phyloP scores from a whole-genome alignment of 2,113 vertebrate species.

The Leucopsar rothschildi region DNA sequence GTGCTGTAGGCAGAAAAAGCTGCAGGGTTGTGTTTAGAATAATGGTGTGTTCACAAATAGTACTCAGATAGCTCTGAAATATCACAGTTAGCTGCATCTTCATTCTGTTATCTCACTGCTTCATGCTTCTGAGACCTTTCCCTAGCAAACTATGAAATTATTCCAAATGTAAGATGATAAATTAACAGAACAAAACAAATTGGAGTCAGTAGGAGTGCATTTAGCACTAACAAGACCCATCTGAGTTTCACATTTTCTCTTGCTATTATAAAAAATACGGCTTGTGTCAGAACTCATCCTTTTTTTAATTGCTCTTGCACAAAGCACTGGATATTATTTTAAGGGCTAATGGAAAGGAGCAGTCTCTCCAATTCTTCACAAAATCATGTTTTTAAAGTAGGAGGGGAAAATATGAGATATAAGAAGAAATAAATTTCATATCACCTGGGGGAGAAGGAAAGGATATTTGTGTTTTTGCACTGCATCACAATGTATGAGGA shows the following conservation, averaged over 20 bases:
- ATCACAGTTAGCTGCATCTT: slow-evolving; percentile 37
- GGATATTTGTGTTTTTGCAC: not conserved
- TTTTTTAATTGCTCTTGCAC: slow-evolving; percentile 19
- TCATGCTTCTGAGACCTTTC: slow-evolving; percentile 44
- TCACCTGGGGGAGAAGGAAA: not conserved
- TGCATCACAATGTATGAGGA: not conserved
- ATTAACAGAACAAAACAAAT: slow-evolving; percentile 59
- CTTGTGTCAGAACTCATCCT: slow-evolving; percentile 7
- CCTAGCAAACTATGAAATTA: slow-evolving; percentile 41
- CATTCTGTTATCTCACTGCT: slow-evolving; percentile 20
- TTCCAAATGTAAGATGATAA: slow-evolving; percentile 38
- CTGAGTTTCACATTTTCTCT: slow-evolving; percentile 47
- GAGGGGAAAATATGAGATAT: not conserved
- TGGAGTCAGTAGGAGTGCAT: slow-evolving; percentile 28
- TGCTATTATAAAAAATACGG: slow-evolving; percentile 33
- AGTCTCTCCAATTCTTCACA: not conserved
- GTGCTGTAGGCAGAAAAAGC: not conserved
- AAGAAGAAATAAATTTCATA: not conserved
- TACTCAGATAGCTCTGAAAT: slow-evolving; percentile 14
- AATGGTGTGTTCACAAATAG: slow-evolving; percentile 6
- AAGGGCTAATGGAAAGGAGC: not conserved
- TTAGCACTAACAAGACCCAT: slow-evolving; percentile 53
- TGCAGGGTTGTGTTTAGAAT: not conserved
- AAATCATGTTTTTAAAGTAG: not conserved
- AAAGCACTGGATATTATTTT: not conserved